These are phyloP conservation scores for Diaprepes abbreviatus DNA, from an alignment of 2,888 invertebrate species.

Conservation along the genomic window DNA sequence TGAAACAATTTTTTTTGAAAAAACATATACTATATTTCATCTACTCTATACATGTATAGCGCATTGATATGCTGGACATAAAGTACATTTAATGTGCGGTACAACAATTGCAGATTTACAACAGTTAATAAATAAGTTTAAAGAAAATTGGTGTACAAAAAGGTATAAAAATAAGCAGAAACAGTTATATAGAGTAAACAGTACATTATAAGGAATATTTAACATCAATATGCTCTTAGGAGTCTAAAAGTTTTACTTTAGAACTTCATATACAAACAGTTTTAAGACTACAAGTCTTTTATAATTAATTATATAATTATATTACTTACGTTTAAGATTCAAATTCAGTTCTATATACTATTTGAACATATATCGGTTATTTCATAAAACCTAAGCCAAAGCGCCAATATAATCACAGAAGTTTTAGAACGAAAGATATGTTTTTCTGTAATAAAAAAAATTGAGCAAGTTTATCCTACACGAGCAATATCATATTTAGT, in stretches of 20 bases:
- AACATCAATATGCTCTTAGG: conserved; percentile 20
- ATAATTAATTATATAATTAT: background rate
- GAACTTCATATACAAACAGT: conserved; percentile 16
- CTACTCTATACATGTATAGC: conserved; percentile 29
- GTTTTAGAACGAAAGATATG: no score
- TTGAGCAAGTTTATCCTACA: no score
- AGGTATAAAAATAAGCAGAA: conserved; percentile 39
- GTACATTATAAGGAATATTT: conserved; percentile 24
- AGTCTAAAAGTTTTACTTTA: conserved; percentile 16
- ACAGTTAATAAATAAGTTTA: conserved; percentile 24
- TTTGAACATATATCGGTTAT: no score
- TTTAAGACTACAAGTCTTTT: background rate
- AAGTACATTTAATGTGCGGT: conserved; percentile 38
- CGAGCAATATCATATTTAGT: no score
- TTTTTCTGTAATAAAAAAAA: no score
- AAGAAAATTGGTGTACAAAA: conserved; percentile 32
- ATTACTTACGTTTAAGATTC: no score
- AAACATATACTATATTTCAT: conserved; percentile 7
- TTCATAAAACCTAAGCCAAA: no score
- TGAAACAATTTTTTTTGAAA: background rate
- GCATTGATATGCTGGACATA: conserved; percentile 43
- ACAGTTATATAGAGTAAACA: conserved; percentile 18
- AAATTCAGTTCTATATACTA: no score
- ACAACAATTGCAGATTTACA: conserved; percentile 45
- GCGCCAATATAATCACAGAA: no score